Base-by-base conservation (phyloP, 92 coral and sea anemone genomes). In the Meandrina meandrites region DNA sequence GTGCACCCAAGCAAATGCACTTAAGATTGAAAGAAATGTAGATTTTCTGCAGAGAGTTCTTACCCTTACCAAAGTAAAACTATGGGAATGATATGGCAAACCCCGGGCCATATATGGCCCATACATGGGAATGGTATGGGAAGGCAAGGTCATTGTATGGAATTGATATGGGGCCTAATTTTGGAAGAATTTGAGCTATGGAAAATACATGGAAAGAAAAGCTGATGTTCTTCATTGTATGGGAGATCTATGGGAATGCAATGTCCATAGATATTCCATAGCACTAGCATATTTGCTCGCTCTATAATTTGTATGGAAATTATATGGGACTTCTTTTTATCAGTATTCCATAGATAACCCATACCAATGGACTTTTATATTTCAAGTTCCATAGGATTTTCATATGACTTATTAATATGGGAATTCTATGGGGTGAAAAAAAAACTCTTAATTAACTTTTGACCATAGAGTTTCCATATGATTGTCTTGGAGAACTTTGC, bases 51-150 rank as follows among this genome's bases (percentile, higher is more conserved):
- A n/a, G n/a, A n/a, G n/a, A n/a, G n/a, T n/a, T n/a, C n/a, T n/a
- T n/a, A n/a, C 86, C 86, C 86, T 68, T 67, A 82, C 86, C 79
- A 82, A 82, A 40, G 58, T 27, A 82, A 82, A 82, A 75, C n/a
- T 86, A 86, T 86, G 83, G 89, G 77, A 86, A 86, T 86, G 84
- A 66, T 86, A 86, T 86, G 85, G 90, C 50, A 86, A 45, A 79
- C 35, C 34, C n/a, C 79, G 81, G 90, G 90, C 90, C 85, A 86
- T 78, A 79, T 86, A 69, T 86, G 90, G 6, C 45, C 45, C 45
- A 40, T 40, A 40, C 6, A 6, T 40, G 45, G 90, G 78, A 86
- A 86, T 86, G 90, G 79, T 54, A 86, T 79, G 85, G 90, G 80
- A 79, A 86, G 79, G 47, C 69, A 34, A 54, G 72, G 19, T 67